Base-by-base conservation (phyloP, 2,888 invertebrate genomes). In the Philopedon plagiatum region DNA sequence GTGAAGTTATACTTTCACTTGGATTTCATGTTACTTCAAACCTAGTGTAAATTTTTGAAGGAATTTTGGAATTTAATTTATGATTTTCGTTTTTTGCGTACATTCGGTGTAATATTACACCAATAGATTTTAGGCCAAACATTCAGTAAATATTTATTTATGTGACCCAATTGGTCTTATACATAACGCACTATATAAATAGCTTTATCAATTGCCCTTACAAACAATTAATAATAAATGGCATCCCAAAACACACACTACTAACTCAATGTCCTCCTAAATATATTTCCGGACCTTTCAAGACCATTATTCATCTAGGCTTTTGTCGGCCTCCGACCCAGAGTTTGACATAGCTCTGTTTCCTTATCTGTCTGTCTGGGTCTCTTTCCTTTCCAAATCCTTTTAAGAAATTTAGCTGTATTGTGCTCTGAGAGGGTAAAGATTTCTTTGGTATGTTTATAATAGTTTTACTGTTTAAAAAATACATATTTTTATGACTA, bases 201-300 rank as follows among this genome's bases (percentile, higher is more conserved):
- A 54, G 51, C 29, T 61, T 19, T 9, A 46, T 29, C 44, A 26
- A 61, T 13, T 23, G 13, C 61, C 8, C 11, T 11, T 13, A 18
- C 26, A 60, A 46, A 44, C 61, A 44, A 61, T 61, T 61, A 61
- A 61, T 61, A 61, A 61, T 26, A 63, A 19, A 63, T 51, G 49
- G n/a, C 63, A 51, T 63, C 63, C 23, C 11, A 21, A 51, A 63
- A 51, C 51, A 32, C 49, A 51, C 49, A 63, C 34, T 51, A 63
- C 49, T 63, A 63, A 63, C 49, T 63, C 51, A 63, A 29, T 51
- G 63, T 63, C 51, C 63, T 18, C 32, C 44, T 61, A 44, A 61
- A 61, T 61, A 46, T 44, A 46, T 61, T 44, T 61, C 61, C 61
- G 61, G 61, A 39, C 61, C 61, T 61, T 32, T 41, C 41, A 21